A percentile compares a stretch with the other conserved stretches of the same genome.
These are phyloP conservation scores for Phrynosoma blainvillii DNA, from an alignment of 2,113 vertebrate species.

Conservation along the genomic window DNA sequence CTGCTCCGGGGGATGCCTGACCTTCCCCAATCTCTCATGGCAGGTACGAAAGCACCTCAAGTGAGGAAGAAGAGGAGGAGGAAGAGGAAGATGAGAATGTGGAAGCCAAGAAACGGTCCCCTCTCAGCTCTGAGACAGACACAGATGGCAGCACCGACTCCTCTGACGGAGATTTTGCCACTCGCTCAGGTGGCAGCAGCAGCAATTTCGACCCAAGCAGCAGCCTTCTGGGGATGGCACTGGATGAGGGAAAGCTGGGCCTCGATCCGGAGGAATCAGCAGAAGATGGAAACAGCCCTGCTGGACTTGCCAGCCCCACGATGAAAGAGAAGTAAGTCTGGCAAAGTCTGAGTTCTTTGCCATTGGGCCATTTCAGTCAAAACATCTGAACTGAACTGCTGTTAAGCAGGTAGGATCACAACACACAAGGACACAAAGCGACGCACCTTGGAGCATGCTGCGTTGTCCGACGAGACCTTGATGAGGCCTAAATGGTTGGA, in stretches of 20 bases:
- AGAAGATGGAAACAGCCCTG: conserved; percentile 2
- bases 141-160: conserved; percentile 75
- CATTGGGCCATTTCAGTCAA: too few species aligned
- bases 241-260: neutral
- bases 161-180: conserved; percentile 82
- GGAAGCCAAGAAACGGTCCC: conserved; percentile 75
- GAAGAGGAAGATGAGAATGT: conserved; percentile 71
- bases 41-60: conserved; percentile 95
- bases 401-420: too few species aligned
- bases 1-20: neutral
- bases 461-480: too few species aligned
- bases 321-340: conserved; percentile 87
- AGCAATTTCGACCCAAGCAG: neutral
- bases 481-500: too few species aligned
- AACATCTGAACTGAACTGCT: too few species aligned
- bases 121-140: conserved; percentile 81
- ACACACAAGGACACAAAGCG: too few species aligned
- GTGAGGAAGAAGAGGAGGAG: conserved; percentile 82
- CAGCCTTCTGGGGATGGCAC: neutral
- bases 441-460: too few species aligned
- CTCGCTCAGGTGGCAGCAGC: conserved; percentile 71
- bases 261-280: neutral
- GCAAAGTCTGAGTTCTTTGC: too few species aligned
- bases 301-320: neutral
- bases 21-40: neutral